Percentiles rank a stretch among this genome's conserved stretches.
phyloP scores from a whole-genome alignment of 2,888 invertebrate species.

The Aelia acuminata region DNA sequence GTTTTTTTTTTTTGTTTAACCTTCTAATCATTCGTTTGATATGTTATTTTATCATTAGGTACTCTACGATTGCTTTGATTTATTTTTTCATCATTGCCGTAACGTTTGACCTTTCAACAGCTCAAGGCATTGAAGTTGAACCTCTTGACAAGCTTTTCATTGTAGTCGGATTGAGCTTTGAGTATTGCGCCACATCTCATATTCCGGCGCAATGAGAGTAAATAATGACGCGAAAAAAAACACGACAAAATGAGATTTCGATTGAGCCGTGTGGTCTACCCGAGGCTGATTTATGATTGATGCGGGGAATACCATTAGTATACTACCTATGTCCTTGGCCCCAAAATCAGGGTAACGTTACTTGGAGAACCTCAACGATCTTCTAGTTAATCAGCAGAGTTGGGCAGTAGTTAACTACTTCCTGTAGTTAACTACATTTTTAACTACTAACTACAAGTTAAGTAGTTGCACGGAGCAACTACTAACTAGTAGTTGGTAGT shows the following conservation, averaged over 20 bases:
- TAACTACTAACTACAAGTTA: no score
- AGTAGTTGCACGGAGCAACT: no score
- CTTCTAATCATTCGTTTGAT: no score
- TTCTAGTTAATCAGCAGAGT: not conserved
- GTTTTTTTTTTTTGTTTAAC: no score
- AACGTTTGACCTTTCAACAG: not conserved
- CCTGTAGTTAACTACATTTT: no score
- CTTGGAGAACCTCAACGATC: not conserved
- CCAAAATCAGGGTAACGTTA: not conserved
- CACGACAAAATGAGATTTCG: conserved; percentile 30
- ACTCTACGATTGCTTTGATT: not conserved
- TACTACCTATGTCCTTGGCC: not conserved
- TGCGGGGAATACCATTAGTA: conserved; percentile 33
- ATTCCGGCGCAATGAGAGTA: conserved; percentile 11
- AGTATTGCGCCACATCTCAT: not conserved
- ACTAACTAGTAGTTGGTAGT: no score
- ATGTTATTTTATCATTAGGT: not conserved
- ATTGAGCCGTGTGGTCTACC: not conserved
- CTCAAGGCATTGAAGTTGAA: not conserved
- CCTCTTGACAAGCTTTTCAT: conserved; percentile 11
- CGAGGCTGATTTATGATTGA: conserved; percentile 7
- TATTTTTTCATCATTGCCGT: not conserved
- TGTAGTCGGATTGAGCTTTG: not conserved
- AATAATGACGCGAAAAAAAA: not conserved
- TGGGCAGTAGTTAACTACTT: not conserved